Base-by-base conservation (phyloP, 2,113 vertebrate species). In the Ceyx margarethae region DNA sequence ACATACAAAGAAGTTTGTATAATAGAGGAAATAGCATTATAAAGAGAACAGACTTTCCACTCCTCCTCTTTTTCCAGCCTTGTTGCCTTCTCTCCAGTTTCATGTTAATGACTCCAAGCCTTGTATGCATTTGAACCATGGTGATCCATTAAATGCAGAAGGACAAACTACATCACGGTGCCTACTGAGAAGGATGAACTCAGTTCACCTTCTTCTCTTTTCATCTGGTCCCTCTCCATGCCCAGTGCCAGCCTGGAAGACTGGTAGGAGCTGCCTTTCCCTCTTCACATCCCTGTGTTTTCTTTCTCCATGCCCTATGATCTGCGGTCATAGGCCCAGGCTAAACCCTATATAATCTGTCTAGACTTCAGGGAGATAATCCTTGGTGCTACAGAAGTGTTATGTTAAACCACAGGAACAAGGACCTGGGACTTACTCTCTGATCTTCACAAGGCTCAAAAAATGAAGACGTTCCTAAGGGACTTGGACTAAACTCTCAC, bases 11-110 rank as follows among this genome's bases (percentile, higher is more conserved):
- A 94, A 69, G 62, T 87, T 85, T 93, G 90, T 42, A 75, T 43
- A 72, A 45, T 42, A 92, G 90, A 96, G 96, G 95, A 97, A 97
- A 92, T 93, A 85, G 58, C 66, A 76, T 93, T 76, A 43, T 25
- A 75, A 54, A 50, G 35, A 58, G 61, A 77, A 14, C 82, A 92
- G 88, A 91, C 81, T 95, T 96, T 95, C 96, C 95, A 93, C 91
- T 90, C 91, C 92, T 75, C 85, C 92, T 93, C 81, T 95, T 90
- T 95, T 96, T 93, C 96, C 95, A 93, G 62, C 31, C 53, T 37
- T 14, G 54, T 45, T 71, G 82, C 90, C 93, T 64, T 90, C 87
- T 58, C 51, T 85, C 8, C 83, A 22, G 54, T 42, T 75, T 54
- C 26, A 15, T 3, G 2, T 12, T 21, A 13, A 69, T 1, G 37